Percentiles rank a stretch among this genome's conserved stretches.
phyloP scores from a whole-genome alignment of 2,888 invertebrate genomes.

The Orchesella flavescens region DNA sequence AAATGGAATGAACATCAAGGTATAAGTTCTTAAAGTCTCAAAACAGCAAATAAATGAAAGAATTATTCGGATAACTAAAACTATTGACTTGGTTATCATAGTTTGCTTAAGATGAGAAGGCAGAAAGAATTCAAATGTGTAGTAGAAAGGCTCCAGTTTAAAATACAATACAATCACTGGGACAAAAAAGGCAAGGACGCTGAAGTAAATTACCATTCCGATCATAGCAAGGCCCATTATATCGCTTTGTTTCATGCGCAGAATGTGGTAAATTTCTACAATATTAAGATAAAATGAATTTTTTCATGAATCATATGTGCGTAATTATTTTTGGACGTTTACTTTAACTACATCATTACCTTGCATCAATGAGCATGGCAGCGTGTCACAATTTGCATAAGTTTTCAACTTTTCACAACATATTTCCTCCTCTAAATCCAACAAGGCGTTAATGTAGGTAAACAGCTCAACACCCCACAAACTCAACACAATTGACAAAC shows the following conservation, averaged over 20 bases:
- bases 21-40: background rate
- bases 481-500: background rate
- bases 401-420: too few relatives aligned
- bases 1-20: background rate
- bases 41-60: background rate
- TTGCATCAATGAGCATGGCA: too few relatives aligned
- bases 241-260: background rate
- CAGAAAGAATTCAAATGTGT: background rate
- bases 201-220: background rate
- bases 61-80: background rate
- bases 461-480: background rate
- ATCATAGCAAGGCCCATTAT: background rate
- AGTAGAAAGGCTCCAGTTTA: conserved; percentile 4
- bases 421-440: background rate
- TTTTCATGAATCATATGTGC: too few relatives aligned
- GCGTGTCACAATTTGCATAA: too few relatives aligned
- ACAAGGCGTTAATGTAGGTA: background rate
- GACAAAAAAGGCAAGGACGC: background rate
- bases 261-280: too few relatives aligned
- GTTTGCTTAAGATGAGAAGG: background rate
- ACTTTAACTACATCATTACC: too few relatives aligned
- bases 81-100: background rate
- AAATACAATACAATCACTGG: background rate
- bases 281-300: too few relatives aligned
- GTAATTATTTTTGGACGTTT: too few relatives aligned